Base-by-base conservation (phyloP, 2,113 vertebrate species). In the Dissostichus mawsoni region DNA sequence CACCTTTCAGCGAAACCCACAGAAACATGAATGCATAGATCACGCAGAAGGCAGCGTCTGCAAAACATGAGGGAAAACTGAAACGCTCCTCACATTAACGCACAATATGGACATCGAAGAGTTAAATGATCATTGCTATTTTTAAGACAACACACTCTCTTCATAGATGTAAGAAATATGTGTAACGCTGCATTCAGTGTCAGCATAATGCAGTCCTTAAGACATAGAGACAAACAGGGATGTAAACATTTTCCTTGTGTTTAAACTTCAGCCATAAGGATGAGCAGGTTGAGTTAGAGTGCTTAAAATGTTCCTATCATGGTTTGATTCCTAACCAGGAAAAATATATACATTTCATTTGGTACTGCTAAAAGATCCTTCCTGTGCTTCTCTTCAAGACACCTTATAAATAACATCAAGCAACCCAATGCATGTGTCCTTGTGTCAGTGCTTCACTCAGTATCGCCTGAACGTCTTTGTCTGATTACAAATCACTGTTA, bases 11-110 rank as follows among this genome's bases (percentile, higher is more conserved):
- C 4, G 1, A 17, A 51, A 66, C 51, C n/a, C 59, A 67, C 72
- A 74, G 33, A 84, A 79, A 84, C 44, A 68, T 61, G 59, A 78
- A 55, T 88, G 86, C 87, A 85, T 89, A 88, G 80, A 86, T 76
- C 29, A 84, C 62, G 75, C 29, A 56, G 61, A 74, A 69, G 76
- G 53, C 64, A 29, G 3, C 29, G 29, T 29, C 29, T 68, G 68
- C 47, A 69, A 80, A 81, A 73, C 63, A 47, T 47, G 45, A 61
- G 33, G 29, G 11, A 3, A 41, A 74, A 36, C 56, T 33, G 10
- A 51, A 47, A 58, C 9, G 33, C 55, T 68, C 25, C 20, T 12
- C 25, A n/a, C 12, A 33, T 23, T 16, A 50, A 70, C 3, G 33
- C 33, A 65, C n/a, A 58, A 36, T 1, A 20, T 4, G 59, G 48